Base-by-base conservation (phyloP, 2,888 invertebrate species). In the Parnassius apollo region DNA sequence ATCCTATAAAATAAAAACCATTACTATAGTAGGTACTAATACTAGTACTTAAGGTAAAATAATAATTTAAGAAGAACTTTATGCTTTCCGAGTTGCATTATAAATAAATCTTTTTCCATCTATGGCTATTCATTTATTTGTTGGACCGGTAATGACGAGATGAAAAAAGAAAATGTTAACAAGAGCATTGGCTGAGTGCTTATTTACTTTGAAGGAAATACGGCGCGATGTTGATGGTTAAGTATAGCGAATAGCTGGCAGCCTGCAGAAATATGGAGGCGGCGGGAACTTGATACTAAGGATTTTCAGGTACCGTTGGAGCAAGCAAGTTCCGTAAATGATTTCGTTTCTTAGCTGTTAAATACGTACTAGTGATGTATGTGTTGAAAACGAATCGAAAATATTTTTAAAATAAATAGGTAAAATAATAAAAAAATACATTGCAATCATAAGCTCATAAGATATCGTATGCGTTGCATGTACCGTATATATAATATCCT, bases 281-380 rank as follows among this genome's bases (percentile, higher is more conserved):
- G 77, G 74, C 77, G 80, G 85, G 86, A 86, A 88, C 85, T 87
- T 87, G 86, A 88, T 87, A 85, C 86, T 82, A 86, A 83, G 80
- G 82, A 84, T 86, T 86, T 88, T 83, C 87, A 85, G 81, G 87
- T 87, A 91, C 77, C 72, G 87, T 81, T 74, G 57, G 82, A 71
- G 72, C 57, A 75, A 71, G 73, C 73, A 35, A 25, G 63, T 51
- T 35, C 59, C 46, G 44, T 61, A 51, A 11, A 18, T 45, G 9
- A 46, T 12, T 46, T 46, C 0, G 35, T 35, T 35, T 35, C 35
- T 35, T 35, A 35, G 9, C 2, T 2, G 1, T 50, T 50, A 50
- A 18, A 50, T 50, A 2, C 9, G 18, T 10, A 2, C 2, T 4
- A 2, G 1, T 18, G 18, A 18, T 18, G 1, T 0, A 49, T 1